phyloP scores from a whole-genome alignment of 2,888 invertebrate genomes.

The Euclidia mi region DNA sequence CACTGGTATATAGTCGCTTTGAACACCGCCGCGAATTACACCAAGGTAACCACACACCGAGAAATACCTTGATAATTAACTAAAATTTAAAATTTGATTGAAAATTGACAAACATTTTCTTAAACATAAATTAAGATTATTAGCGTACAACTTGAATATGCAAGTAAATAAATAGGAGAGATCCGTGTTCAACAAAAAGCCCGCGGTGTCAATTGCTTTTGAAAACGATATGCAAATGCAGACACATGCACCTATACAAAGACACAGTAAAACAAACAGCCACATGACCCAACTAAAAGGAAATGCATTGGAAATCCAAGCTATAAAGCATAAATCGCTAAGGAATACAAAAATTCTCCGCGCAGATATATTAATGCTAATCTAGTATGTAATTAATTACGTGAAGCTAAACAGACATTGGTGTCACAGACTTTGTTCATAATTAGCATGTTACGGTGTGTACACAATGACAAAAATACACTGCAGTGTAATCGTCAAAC shows the following conservation, averaged over 20 bases:
- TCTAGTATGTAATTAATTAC: slow-evolving; percentile 58
- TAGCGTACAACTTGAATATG: background rate
- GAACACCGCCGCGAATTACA: slow-evolving; percentile 65
- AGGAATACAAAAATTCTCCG: slow-evolving; percentile 26
- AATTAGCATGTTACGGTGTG: slow-evolving; percentile 69
- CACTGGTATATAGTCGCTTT: slow-evolving; percentile 59
- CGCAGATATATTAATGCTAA: slow-evolving; percentile 37
- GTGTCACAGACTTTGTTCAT: slow-evolving; percentile 69
- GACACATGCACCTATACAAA: slow-evolving; percentile 10
- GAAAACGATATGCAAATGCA: slow-evolving; percentile 7
- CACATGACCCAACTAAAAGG: slow-evolving; percentile 6
- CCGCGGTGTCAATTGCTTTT: background rate
- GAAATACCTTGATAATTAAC: background rate
- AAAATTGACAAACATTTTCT: too few species aligned
- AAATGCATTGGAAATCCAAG: slow-evolving; percentile 27
- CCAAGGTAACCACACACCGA: slow-evolving; percentile 39
- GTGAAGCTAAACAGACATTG: slow-evolving; percentile 53
- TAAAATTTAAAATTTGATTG: too few species aligned
- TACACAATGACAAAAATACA: slow-evolving; percentile 63
- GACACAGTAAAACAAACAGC: slow-evolving; percentile 13
- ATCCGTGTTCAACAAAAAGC: slow-evolving; percentile 1
- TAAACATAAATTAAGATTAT: background rate
- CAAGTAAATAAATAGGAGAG: background rate
- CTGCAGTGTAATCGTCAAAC: slow-evolving; percentile 62
- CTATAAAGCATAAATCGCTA: slow-evolving; percentile 26